Evolutionary conservation across 2,797 vertebrate genomes (phyloP).

Genomic region (Gila robusta): DNA sequence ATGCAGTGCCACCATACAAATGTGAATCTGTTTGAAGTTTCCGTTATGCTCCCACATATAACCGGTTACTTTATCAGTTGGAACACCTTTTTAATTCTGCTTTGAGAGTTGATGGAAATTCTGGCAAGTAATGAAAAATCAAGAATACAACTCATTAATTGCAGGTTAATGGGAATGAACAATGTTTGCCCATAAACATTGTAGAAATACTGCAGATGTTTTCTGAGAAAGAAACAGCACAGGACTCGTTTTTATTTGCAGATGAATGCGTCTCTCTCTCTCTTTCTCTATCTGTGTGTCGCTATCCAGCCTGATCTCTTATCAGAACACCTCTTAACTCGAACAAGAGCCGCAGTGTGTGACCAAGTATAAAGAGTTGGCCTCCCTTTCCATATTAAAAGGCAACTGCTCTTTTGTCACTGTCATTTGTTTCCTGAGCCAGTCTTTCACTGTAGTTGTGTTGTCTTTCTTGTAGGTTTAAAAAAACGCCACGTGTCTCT

Average conservation of each 20-base stretch:
- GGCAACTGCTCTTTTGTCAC: conserved; percentile 17
- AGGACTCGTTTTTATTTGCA: conserved; percentile 38
- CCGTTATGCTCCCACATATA: conserved; percentile 10
- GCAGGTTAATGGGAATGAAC: not conserved
- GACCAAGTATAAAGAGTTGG: conserved; percentile 33
- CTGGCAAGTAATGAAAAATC: conserved; percentile 4
- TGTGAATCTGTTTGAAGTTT: conserved; percentile 47
- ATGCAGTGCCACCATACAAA: conserved; percentile 52
- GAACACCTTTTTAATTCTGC: conserved; percentile 30
- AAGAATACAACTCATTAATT: not conserved
- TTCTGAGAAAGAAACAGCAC: conserved; percentile 11
- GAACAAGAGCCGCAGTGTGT: conserved; percentile 56
- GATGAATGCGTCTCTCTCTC: conserved; percentile 2
- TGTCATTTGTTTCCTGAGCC: not conserved
- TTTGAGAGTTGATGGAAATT: not conserved
- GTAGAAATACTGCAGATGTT: conserved; percentile 10
- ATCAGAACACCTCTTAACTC: conserved; percentile 54
- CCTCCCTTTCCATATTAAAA: conserved; percentile 50
- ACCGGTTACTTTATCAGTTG: conserved; percentile 14
- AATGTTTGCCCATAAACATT: conserved; percentile 3
- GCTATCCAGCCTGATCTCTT: conserved; percentile 35
- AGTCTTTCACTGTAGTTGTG: conserved; percentile 10
- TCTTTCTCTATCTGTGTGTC: not conserved
- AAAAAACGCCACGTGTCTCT: conserved; percentile 20
- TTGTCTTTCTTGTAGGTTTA: conserved; percentile 28